These are phyloP conservation scores for Orius laevigatus DNA, from an alignment of 1,140 invertebrate species.

Conservation along the genomic window DNA sequence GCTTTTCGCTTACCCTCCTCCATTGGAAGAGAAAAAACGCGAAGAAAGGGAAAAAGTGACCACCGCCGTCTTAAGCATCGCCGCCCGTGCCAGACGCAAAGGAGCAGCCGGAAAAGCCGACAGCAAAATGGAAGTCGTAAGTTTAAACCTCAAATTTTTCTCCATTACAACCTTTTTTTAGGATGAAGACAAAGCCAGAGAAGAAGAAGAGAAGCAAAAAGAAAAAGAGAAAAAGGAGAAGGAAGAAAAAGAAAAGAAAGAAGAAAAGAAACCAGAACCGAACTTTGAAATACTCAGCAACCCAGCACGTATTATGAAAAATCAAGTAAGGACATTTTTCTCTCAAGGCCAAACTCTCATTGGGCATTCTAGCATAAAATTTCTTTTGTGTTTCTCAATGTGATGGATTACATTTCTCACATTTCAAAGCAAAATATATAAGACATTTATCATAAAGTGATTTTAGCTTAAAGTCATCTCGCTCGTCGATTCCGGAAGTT, in stretches of 20 bases:
- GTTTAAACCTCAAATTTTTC: conserved; percentile 18
- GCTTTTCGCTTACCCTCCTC: conserved; percentile 88
- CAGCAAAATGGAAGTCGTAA: conserved; percentile 32
- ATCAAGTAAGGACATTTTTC: conserved; percentile 62
- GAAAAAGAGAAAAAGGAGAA: conserved; percentile 35
- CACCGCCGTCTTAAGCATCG: conserved; percentile 93
- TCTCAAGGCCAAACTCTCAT: too few relatives aligned
- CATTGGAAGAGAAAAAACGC: conserved; percentile 94
- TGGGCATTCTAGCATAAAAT: too few relatives aligned
- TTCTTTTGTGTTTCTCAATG: too few relatives aligned
- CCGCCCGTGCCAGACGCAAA: conserved; percentile 71
- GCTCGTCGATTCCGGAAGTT: conserved; percentile 62
- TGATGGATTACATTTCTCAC: too few relatives aligned
- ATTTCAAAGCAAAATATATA: too few relatives aligned
- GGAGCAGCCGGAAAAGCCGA: conserved; percentile 46
- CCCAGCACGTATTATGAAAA: conserved; percentile 83
- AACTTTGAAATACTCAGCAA: conserved; percentile 85
- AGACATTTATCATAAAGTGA: too few relatives aligned
- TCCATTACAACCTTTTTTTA: conserved; percentile 1
- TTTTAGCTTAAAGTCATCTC: conserved; percentile 61
- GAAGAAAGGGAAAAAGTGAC: conserved; percentile 92
- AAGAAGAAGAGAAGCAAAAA: too few relatives aligned
- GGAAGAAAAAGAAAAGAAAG: conserved; percentile 55
- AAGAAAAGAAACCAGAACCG: conserved; percentile 50
- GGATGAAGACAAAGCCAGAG: conserved; percentile 29